phyloP scores from a whole-genome alignment of 2,888 invertebrate genomes.

The Keiferia lycopersicella region DNA sequence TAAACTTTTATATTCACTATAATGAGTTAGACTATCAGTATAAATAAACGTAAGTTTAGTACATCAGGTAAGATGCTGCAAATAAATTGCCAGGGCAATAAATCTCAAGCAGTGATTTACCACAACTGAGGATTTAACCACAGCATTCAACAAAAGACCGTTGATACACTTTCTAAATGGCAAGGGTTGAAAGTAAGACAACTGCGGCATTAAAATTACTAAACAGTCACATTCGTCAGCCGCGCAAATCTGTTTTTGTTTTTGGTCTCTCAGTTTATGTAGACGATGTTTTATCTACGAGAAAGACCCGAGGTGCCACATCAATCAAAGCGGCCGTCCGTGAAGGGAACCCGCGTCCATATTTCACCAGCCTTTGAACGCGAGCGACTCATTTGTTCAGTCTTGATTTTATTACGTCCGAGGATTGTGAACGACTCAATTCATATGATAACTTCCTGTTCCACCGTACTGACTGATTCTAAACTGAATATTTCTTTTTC shows the following conservation, averaged over 20 bases:
- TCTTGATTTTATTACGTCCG: constrained; percentile 64
- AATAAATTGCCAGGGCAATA: constrained; percentile 46
- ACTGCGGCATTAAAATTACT: constrained; percentile 38
- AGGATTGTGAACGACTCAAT: constrained; percentile 75
- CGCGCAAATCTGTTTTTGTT: not conserved
- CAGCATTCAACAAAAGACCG: constrained; percentile 37
- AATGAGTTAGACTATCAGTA: constrained; percentile 52
- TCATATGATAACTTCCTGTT: constrained; percentile 66
- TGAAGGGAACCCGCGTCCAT: constrained; percentile 49
- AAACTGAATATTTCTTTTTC: constrained; percentile 55
- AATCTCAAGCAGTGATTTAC: constrained; percentile 47
- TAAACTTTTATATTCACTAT: constrained; percentile 44
- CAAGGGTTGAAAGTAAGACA: constrained; percentile 42
- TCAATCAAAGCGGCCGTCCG: constrained; percentile 67
- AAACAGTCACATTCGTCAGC: constrained; percentile 46
- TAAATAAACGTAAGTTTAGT: constrained; percentile 52
- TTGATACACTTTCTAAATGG: constrained; percentile 39
- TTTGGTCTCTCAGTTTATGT: not conserved
- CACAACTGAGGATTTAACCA: constrained; percentile 36
- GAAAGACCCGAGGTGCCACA: constrained; percentile 46
- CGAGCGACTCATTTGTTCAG: constrained; percentile 67
- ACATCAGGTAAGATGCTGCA: constrained; percentile 34
- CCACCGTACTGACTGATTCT: constrained; percentile 34
- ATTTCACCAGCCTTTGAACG: constrained; percentile 67
- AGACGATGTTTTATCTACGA: not conserved